Base-by-base conservation (phyloP, 2,113 vertebrate species). In the Scomber scombrus region DNA sequence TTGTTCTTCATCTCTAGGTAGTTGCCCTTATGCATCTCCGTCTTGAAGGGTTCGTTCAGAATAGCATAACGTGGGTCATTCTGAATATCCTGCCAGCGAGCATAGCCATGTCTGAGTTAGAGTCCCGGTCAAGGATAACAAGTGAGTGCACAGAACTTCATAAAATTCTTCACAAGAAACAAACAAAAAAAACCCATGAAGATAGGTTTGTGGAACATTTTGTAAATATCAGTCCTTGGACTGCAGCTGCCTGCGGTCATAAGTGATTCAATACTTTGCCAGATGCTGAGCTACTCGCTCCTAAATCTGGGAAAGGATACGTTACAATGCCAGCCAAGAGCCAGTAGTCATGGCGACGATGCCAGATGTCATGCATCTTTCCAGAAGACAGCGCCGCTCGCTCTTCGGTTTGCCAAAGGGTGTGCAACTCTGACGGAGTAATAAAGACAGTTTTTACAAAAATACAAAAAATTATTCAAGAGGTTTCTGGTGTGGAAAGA, bases 1-100 rank as follows among this genome's bases (percentile, higher is more conserved):
- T 99, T 99, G 93, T 99, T 99, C 93, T 99, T 99, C 97, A 99
- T 99, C 93, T 99, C 98, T 1, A 99, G 91, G 89, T 98, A 99
- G 95, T 99, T 99, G 51, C 98, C 97, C 84, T 99, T 99, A 87
- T 99, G 97, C 67, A 98, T 94, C 95, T 99, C 98, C 0, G 96
- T 97, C 90, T 98, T 99, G 92, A 99, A 99, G 14, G 98, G 98
- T 88, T 99, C 97, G 0, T 99, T 99, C 61, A 99, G 96, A 85
- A 99, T 98, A 54, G 96, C 93, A 0, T 97, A 99, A 5, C 96
- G 94, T 0, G 97, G 97, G 91, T 99, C 98, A 0, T 98, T 99
- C 95, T 99, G 98, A 84, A 99, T 98, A 93, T 99, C 98, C 87
- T 99, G 97, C 98, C 98, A 99, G 88, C 98, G 97, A 52, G 98